Base-by-base conservation (phyloP, 1,140 invertebrate species). In the Drosophila jambulina region DNA sequence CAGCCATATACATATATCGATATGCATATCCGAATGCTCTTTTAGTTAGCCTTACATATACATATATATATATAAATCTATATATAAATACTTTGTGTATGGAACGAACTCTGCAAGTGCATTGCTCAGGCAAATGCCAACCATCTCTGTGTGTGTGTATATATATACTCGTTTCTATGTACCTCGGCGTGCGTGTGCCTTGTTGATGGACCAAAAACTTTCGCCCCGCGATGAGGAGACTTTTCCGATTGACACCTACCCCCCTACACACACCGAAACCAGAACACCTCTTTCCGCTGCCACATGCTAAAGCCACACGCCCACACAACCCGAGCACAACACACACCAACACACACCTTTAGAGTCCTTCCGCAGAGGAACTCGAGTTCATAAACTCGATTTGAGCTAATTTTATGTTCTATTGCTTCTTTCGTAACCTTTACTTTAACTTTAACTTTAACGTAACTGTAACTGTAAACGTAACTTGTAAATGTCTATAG, bases 11-110 rank as follows among this genome's bases (percentile, higher is more conserved):
- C 38, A 82, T 61, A 27, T 62, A 59, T 84, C 78, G 61, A 71
- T 85, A 84, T 86, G 82, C 82, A 86, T 86, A 86, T 76, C 40
- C 40, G 68, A 78, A 74, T 78, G 83, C 80, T 88, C 77, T 80
- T 78, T 88, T 88, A 88, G 77, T 78, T 78, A 78, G 75, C 57
- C 15, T 65, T 61, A 76, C 59, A 42, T 49, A 74, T 42, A 62
- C 51, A 42, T 49, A 56, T 40, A 62, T 56, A 25, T 40, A 54
- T 27, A 61, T 60, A 32, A 10, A 51, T 32, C 12, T 32, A 21
- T 84, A 43, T 69, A 64, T 62, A 21, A 48, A 58, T 58, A 71
- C 25, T 77, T 71, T 61, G 49, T 80, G 74, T 84, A 59, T 42
- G 60, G 61, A 69, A 68, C 49, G 57, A 70, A 70, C 75, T 56